Evolutionary conservation across 2,113 vertebrate genomes (phyloP), one percentile per base, ranked within the genome.

Genomic region (Pseudopodoces humilis): DNA sequence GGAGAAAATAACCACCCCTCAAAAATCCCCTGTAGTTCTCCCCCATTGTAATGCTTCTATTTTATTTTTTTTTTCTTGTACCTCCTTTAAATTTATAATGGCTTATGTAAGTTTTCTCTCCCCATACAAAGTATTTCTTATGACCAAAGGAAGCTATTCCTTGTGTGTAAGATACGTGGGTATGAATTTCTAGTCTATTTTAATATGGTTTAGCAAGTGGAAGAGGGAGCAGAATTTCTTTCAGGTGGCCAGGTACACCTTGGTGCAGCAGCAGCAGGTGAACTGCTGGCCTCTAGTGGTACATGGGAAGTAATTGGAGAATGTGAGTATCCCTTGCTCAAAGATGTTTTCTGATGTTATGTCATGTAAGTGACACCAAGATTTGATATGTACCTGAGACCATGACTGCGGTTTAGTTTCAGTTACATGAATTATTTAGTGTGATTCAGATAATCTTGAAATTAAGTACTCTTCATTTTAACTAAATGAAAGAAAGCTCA

Each of bases 281-380:
- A 95, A 43, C 77, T 94, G 82, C 85, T 94, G 92, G 92, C 96
- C 95, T 60, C 93, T 95, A 96, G 93, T 70, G 94, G 94, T 81
- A 72, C 71, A 28, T 27, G 43, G 30, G 19, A 7, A 69, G 6
- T 35, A 44, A n/a, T 28, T 56, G 23, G 63, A 52, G 43, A 43
- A 22, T 8, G 22, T 4, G 56, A 55, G 13, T 28, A 2, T 20
- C 44, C 17, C 46, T 22, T 63, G 62, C 30, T 77, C n/a, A 15
- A 50, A 37, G 28, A 6, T 1, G 0, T 50, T 33, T 95, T 68
- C 25, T 52, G 43, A 31, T 59, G 8, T 65, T 65, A 15, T 13
- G 50, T 70, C 15, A 5, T 28, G 24, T n/a, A 70, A 83, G 2
- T 37, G 44, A 44, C 19, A 77, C 56, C 41, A 83, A 37, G 62